Percentiles rank a stretch among this genome's conserved stretches.
Evolutionary conservation across 2,113 vertebrate genomes (phyloP).

Genomic region (Choloepus hoffmanni): DNA sequence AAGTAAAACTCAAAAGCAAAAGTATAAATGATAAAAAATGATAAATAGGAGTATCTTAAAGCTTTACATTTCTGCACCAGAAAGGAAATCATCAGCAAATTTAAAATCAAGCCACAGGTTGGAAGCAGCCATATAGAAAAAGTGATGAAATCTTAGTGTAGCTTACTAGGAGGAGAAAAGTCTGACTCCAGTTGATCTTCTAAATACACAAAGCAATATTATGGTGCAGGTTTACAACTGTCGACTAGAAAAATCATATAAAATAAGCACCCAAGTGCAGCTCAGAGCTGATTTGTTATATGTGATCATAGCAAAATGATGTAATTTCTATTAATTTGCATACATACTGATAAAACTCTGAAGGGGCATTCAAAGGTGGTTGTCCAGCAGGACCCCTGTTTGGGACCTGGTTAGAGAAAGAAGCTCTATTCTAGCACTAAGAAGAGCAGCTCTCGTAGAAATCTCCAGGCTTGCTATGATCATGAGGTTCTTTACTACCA

Average conservation of each 20-base stretch:
- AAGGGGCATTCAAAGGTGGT: not conserved
- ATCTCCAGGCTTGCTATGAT: not conserved
- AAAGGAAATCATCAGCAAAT: not conserved
- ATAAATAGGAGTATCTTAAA: not conserved
- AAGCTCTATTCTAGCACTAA: not conserved
- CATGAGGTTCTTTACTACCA: not conserved
- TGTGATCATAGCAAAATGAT: not conserved
- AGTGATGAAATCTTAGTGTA: not conserved
- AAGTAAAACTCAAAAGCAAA: not conserved
- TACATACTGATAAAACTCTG: not conserved
- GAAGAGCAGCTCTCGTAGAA: not conserved
- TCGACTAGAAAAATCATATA: not conserved
- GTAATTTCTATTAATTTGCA: not conserved
- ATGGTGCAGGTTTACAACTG: not conserved
- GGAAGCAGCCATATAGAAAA: not conserved
- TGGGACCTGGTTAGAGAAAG: not conserved
- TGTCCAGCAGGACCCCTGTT: not conserved
- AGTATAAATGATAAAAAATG: not conserved
- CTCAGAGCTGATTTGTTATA: not conserved
- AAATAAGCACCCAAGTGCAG: not conserved
- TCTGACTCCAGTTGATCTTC: not conserved
- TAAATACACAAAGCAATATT: not conserved
- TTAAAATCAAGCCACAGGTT: not conserved
- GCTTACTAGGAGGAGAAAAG: too few relatives aligned
- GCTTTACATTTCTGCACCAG: not conserved